Evolutionary conservation across 2,888 invertebrate species (phyloP), one percentile per base, ranked within the genome.

Genomic region (Amphipyra berbera): DNA sequence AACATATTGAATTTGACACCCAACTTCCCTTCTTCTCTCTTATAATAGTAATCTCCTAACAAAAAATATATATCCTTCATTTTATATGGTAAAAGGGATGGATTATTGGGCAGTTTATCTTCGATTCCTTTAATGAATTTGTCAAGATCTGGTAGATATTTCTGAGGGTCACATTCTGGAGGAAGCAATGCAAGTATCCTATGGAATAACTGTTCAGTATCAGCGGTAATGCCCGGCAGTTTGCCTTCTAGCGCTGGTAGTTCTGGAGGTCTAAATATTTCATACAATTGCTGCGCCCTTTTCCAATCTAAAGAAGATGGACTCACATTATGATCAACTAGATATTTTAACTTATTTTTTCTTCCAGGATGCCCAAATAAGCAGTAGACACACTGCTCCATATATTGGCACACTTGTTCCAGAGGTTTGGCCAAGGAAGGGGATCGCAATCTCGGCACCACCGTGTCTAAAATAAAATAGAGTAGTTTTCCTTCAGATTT

Each of bases 41-140:
- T 99, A 84, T 99, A 98, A 90, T 98, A 97, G 90, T 97, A 98
- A 93, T 99, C 99, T 0, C 97, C 99, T 27, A 99, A 91, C n/a
- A 99, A 93, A 86, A 98, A 99, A 88, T 97, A 99, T 61, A 98
- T 96, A 55, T 97, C 97, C 40, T 96, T 95, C 82, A 97, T 95
- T 86, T 96, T 95, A 70, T 94, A 95, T 0, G 96, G 96, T 48
- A 96, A 79, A 6, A 95, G 83, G 59, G 93, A 90, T 40, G 93
- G 94, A n/a, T 95, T 89, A 2, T 81, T 83, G 0, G 97, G 96
- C 66, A 96, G 84, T 53, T 94, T 95, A 2, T 95, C 93, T 46
- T 89, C 91, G 12, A 92, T 89, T 0, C 97, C 97, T 79, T 96
- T 95, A 40, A 98, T 96, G 82, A 96, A 98, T 59, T 96, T 96